These are phyloP conservation scores for Neosalanx taihuensis DNA, from an alignment of 2,797 vertebrate genomes.

Conservation along the genomic window DNA sequence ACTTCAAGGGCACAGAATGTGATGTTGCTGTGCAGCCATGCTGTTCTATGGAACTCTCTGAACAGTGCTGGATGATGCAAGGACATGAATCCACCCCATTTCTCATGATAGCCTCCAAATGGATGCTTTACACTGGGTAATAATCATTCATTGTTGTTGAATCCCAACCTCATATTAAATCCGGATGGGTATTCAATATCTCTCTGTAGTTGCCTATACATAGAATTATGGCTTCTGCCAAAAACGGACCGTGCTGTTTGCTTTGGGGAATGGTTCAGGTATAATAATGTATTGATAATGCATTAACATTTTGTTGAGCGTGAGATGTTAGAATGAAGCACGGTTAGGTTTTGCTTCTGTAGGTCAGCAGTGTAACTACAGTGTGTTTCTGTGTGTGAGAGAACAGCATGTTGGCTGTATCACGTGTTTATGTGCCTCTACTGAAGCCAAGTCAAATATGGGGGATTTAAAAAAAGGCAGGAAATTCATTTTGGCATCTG, in stretches of 20 bases:
- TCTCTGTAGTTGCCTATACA: background rate
- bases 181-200: background rate
- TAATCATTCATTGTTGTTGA: background rate
- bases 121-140: background rate
- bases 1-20: background rate
- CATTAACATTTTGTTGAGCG: constrained; percentile 6
- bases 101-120: background rate
- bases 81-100: background rate
- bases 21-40: background rate
- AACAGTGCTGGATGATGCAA: background rate
- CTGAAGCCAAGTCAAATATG: background rate
- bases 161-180: background rate
- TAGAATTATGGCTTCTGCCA: background rate
- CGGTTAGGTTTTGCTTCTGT: background rate
- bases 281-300: background rate
- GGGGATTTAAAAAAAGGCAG: background rate
- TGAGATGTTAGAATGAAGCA: background rate
- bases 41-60: background rate
- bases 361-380: background rate
- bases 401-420: background rate
- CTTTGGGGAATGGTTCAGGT: background rate
- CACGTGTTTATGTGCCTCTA: background rate
- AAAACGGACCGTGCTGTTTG: background rate
- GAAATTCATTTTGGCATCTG: background rate
- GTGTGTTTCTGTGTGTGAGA: constrained; percentile 1